phyloP scores from a whole-genome alignment of 2,797 vertebrate species.

The Phylloscopus collybita region DNA sequence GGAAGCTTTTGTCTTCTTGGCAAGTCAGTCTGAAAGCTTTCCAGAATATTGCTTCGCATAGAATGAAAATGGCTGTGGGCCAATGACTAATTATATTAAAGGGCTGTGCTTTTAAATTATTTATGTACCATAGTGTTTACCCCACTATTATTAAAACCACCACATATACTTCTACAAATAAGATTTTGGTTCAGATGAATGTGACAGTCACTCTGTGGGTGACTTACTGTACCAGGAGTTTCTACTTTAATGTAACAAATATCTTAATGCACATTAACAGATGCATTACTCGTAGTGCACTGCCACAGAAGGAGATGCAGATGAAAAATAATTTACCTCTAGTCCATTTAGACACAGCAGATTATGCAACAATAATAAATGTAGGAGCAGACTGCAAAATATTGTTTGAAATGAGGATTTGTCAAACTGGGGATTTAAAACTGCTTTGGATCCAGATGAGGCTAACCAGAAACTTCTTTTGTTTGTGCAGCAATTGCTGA shows the following conservation, averaged over 20 bases:
- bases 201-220: slow-evolving; percentile 21
- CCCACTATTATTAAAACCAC: slow-evolving; percentile 41
- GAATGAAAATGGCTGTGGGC: slow-evolving; percentile 53
- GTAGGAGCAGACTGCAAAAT: neutral
- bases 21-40: slow-evolving; percentile 47
- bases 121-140: slow-evolving; percentile 43
- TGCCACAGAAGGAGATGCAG: slow-evolving; percentile 24
- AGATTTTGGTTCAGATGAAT: slow-evolving; percentile 41
- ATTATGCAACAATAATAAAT: slow-evolving; percentile 3
- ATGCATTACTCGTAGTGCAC: neutral
- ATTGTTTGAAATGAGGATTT: slow-evolving; percentile 1
- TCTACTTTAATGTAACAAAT: slow-evolving; percentile 13
- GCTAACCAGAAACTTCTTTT: slow-evolving; percentile 53
- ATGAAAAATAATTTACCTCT: slow-evolving; percentile 39
- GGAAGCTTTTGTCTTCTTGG: slow-evolving; percentile 55
- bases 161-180: slow-evolving; percentile 38
- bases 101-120: slow-evolving; percentile 52
- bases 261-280: slow-evolving; percentile 4
- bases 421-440: neutral
- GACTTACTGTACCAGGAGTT: slow-evolving; percentile 10
- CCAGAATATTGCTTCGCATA: slow-evolving; percentile 37
- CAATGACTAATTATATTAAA: slow-evolving; percentile 56
- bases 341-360: slow-evolving; percentile 1
- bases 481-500: slow-evolving; percentile 86
- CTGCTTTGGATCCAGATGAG: neutral